Evolutionary conservation across 2,113 vertebrate species (phyloP), one percentile per base, ranked within the genome.

Genomic region (Acanthisitta chloris): DNA sequence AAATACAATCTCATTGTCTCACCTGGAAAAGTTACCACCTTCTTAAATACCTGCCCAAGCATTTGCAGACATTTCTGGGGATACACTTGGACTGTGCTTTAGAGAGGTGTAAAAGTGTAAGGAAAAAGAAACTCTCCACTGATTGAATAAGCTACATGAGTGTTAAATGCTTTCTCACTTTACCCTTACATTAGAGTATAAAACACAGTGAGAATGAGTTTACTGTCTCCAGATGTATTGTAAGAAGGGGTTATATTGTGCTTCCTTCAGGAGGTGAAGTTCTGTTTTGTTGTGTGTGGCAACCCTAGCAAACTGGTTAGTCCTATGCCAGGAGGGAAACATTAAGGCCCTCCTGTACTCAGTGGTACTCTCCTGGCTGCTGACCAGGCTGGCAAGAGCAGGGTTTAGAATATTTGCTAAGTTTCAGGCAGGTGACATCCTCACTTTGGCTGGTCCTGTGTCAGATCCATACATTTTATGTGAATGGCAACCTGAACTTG

Each of bases 391-490:
- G 34, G 8, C 21, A 67, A 65, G 14, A 34, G 18, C 29, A 69
- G 21, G 14, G 18, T 12, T 79, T 74, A 26, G 6, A 9, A 26
- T 28, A 33, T 46, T 79, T 86, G 14, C 28, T 69, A n/a, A 33
- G 23, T 26, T 58, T 64, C 4, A 1, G 3, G 16, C 23, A 72
- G 28, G 33, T n/a, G 12, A 25, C 4, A 1, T 40, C 33, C 17
- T 96, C 0, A 0, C 25, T 81, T 38, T 57, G 31, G 2, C 36
- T 77, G 33, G 9, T 66, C 8, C 24, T 0, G 0, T 88, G 28
- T 19, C 1, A 1, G 34, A 59, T 25, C 17, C 14, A 19, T 14
- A 4, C 6, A 8, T 8, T 62, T 48, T 1, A 5, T 14, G 17
- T 20, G 24, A 87, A 65, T 12, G 15, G 15, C 25, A n/a, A 15